These are phyloP conservation scores for Champsocephalus esox DNA, from an alignment of 2,797 vertebrate species.

Conservation along the genomic window DNA sequence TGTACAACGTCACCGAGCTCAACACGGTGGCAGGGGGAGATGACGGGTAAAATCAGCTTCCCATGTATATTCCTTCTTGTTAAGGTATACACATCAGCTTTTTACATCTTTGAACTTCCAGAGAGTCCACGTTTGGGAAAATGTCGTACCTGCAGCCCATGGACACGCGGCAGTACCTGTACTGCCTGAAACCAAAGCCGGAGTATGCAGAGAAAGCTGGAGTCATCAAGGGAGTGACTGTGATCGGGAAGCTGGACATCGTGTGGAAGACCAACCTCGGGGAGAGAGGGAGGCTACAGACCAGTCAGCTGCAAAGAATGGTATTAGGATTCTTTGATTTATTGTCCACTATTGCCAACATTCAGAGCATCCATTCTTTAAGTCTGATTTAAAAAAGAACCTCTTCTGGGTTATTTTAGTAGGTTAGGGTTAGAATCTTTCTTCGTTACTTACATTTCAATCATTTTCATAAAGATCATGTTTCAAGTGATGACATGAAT, in stretches of 20 bases:
- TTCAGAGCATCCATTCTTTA: too few species aligned
- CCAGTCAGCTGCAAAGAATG: constrained; percentile 98
- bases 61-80: background rate
- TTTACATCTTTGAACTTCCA: constrained; percentile 49
- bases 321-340: constrained; percentile 72
- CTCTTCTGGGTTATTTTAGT: too few species aligned
- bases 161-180: constrained; percentile 98
- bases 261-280: constrained; percentile 99
- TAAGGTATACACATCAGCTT: background rate
- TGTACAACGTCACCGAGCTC: constrained; percentile 97
- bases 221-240: constrained; percentile 97
- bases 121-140: constrained; percentile 94
- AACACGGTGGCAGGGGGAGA: constrained; percentile 85
- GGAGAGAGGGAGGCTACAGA: constrained; percentile 95
- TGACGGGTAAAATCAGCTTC: constrained; percentile 82
- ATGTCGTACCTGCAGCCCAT: constrained; percentile 98
- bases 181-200: constrained; percentile 96
- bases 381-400: too few species aligned
- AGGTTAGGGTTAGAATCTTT: too few species aligned
- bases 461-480: too few species aligned
- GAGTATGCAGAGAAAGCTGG: constrained; percentile 99
- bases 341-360: background rate
- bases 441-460: too few species aligned
- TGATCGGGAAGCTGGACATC: constrained; percentile 97
- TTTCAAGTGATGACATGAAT: too few species aligned